Percentiles rank a stretch among this genome's conserved stretches.
Conservation (phyloP, 2,797 vertebrate species). For the Liparis tanakae region DNA sequence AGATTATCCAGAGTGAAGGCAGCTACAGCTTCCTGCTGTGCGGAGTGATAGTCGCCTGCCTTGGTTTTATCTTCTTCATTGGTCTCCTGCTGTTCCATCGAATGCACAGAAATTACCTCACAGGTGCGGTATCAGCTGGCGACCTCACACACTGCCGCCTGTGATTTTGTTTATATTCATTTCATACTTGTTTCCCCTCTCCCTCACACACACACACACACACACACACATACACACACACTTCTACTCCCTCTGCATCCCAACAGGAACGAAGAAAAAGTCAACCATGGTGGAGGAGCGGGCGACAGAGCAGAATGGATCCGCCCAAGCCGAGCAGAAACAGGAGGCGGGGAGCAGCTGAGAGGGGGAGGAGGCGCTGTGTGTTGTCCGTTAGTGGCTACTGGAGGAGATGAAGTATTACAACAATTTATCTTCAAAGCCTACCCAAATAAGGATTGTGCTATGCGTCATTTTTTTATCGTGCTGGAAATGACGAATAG, state of each 20-base stretch:
- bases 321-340: slow-evolving; percentile 56
- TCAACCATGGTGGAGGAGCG: slow-evolving; percentile 75
- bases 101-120: slow-evolving; percentile 87
- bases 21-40: slow-evolving; percentile 96
- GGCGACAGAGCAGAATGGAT: slow-evolving; percentile 49
- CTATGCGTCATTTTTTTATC: slow-evolving; percentile 17
- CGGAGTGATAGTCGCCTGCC: slow-evolving; percentile 89
- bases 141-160: not conserved
- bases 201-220: no score
- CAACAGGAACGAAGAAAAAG: slow-evolving; percentile 77
- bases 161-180: slow-evolving; percentile 11
- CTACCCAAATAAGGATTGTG: slow-evolving; percentile 2
- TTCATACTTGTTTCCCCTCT: slow-evolving; percentile 2
- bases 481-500: slow-evolving; percentile 12
- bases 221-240: not conserved
- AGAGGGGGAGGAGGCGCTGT: slow-evolving; percentile 23
- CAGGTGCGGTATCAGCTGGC: slow-evolving; percentile 82
- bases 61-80: slow-evolving; percentile 89
- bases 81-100: slow-evolving; percentile 90
- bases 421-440: slow-evolving; percentile 11
- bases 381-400: slow-evolving; percentile 12
- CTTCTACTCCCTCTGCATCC: not conserved
- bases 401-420: slow-evolving; percentile 21
- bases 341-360: slow-evolving; percentile 56
- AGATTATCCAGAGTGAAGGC: slow-evolving; percentile 91